Evolutionary conservation across 92 coral and sea anemone genomes (phyloP).

Genomic region (Blastomussa wellsi): DNA sequence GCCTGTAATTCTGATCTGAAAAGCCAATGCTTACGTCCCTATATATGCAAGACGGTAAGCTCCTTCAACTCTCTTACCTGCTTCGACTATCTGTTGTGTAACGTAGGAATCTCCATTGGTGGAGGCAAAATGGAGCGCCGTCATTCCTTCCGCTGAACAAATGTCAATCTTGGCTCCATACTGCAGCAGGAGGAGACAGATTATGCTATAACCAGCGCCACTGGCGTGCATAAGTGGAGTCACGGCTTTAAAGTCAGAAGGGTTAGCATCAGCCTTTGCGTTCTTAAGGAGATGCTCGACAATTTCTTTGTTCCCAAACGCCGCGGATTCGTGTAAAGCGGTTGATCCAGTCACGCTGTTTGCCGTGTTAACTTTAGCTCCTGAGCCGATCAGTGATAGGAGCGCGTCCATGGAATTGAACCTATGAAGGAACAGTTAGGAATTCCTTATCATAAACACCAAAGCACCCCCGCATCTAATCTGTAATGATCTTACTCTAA

Average conservation of each 20-base stretch:
- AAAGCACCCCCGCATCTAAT: too few relatives aligned
- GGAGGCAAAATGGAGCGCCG: slow-evolving; percentile 60
- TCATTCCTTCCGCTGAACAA: slow-evolving; percentile 48
- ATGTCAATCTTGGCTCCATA: slow-evolving; percentile 54
- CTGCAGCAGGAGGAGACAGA: slow-evolving; percentile 45
- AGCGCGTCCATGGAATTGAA: slow-evolving; percentile 53
- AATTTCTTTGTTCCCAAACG: slow-evolving; percentile 50
- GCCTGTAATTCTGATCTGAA: too few relatives aligned
- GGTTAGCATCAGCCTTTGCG: slow-evolving; percentile 17
- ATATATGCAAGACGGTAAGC: neutral
- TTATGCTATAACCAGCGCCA: slow-evolving; percentile 22
- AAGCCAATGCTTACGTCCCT: too few relatives aligned
- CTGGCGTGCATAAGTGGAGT: slow-evolving; percentile 57
- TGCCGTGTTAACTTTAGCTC: slow-evolving; percentile 34
- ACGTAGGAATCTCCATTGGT: slow-evolving; percentile 43
- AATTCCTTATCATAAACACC: too few relatives aligned
- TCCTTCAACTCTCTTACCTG: slow-evolving; percentile 30
- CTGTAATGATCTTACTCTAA: too few relatives aligned
- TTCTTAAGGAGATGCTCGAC: slow-evolving; percentile 30
- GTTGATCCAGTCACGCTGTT: slow-evolving; percentile 45
- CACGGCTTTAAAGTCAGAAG: slow-evolving; percentile 45
- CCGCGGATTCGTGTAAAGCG: slow-evolving; percentile 59
- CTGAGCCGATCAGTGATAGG: slow-evolving; percentile 35
- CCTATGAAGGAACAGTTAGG: slow-evolving; percentile 14
- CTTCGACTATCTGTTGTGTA: slow-evolving; percentile 42